These are phyloP conservation scores for Silurus asotus DNA, from an alignment of 2,113 vertebrate species.

Conservation along the genomic window DNA sequence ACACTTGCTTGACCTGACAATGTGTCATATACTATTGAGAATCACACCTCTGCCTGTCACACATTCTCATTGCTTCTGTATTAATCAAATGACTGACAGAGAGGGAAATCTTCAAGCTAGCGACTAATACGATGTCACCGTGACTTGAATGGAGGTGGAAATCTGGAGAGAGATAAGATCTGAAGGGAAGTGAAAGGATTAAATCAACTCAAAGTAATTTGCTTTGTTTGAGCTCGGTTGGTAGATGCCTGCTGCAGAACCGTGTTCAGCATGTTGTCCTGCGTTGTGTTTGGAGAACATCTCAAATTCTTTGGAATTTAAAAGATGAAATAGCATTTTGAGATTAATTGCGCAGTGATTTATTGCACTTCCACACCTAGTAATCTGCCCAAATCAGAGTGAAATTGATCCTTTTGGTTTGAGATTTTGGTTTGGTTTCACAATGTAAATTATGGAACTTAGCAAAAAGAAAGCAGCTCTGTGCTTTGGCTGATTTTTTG, in stretches of 20 bases:
- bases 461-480: not conserved
- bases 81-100: slow-evolving; percentile 46
- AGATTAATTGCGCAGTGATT: not conserved
- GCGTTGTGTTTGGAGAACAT: not conserved
- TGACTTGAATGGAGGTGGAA: slow-evolving; percentile 45
- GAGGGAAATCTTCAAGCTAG: slow-evolving; percentile 31
- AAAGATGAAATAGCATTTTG: not conserved
- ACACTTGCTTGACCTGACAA: slow-evolving; percentile 38
- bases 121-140: slow-evolving; percentile 51
- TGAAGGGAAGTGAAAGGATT: slow-evolving; percentile 13
- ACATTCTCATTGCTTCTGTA: slow-evolving; percentile 20
- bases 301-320: not conserved
- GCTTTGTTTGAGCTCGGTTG: slow-evolving; percentile 5
- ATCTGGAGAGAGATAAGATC: slow-evolving; percentile 26
- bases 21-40: slow-evolving; percentile 33
- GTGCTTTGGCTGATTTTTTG: not conserved
- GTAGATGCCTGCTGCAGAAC: not conserved
- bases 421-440: not conserved
- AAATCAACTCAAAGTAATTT: not conserved
- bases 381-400: not conserved
- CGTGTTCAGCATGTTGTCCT: not conserved
- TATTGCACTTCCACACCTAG: not conserved
- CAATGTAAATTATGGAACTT: not conserved
- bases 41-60: slow-evolving; percentile 44
- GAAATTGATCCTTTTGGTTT: not conserved